Evolutionary conservation across 2,888 invertebrate genomes (phyloP).

Genomic region (Thymelicus acteon): DNA sequence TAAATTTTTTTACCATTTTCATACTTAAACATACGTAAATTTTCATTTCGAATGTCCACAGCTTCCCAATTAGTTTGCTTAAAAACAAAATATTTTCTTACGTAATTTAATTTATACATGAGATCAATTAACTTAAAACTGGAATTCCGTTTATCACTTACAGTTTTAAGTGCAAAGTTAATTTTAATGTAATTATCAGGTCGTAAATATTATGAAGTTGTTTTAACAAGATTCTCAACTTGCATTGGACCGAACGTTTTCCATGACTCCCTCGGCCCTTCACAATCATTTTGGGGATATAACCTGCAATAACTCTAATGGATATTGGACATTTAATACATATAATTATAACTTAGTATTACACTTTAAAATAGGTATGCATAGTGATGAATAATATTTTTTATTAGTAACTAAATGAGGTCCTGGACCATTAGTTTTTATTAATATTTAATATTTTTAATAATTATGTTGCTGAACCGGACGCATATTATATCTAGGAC

Average conservation of each 20-base stretch:
- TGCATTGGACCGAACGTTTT: neutral
- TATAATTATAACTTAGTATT: neutral
- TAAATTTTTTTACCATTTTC: neutral
- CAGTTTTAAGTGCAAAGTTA: neutral
- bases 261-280: too few species aligned
- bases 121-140: slow-evolving; percentile 28
- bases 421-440: neutral
- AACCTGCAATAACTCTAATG: neutral
- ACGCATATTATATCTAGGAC: neutral
- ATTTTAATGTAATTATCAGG: neutral
- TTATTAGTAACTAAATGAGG: neutral
- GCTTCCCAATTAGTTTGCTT: slow-evolving; percentile 4
- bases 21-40: neutral
- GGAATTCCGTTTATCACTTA: slow-evolving; percentile 18
- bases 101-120: slow-evolving; percentile 18
- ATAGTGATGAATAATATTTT: too few species aligned
- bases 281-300: too few species aligned
- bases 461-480: neutral
- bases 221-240: neutral
- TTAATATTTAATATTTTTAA: too few species aligned
- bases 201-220: neutral
- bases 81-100: slow-evolving; percentile 7
- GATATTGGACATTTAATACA: neutral
- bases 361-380: neutral
- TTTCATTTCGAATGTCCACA: neutral